Conservation (phyloP, 2,113 vertebrate species). For the Siniperca chuatsi region DNA sequence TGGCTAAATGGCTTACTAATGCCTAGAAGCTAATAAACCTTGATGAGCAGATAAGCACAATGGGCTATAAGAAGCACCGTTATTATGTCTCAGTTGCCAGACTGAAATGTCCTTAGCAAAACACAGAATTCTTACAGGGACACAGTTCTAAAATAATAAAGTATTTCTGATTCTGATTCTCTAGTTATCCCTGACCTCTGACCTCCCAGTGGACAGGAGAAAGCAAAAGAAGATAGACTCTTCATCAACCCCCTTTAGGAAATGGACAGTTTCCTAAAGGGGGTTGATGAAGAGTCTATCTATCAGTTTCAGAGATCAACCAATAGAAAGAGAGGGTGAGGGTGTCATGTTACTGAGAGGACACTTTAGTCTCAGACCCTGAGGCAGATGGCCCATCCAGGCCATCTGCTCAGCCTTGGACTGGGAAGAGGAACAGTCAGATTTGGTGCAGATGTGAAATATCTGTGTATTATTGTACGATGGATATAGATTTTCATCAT, state of each 20-base stretch:
- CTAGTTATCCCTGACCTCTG: background rate
- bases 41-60: background rate
- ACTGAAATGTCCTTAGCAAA: background rate
- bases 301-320: slow-evolving; percentile 15
- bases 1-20: background rate
- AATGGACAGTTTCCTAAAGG: background rate
- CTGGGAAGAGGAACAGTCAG: slow-evolving; percentile 16
- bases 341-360: slow-evolving; percentile 65
- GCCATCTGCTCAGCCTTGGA: slow-evolving; percentile 56
- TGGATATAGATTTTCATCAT: background rate
- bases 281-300: slow-evolving; percentile 5
- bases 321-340: slow-evolving; percentile 18
- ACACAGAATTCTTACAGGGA: background rate
- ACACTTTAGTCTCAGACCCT: slow-evolving; percentile 27
- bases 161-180: too few species aligned
- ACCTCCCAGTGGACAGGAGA: slow-evolving; percentile 6
- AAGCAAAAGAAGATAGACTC: background rate
- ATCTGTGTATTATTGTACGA: background rate
- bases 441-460: slow-evolving; percentile 31
- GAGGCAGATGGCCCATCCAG: slow-evolving; percentile 29
- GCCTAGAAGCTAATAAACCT: background rate
- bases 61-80: too few species aligned
- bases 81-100: background rate
- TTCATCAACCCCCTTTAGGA: too few species aligned
- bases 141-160: background rate